phyloP scores from a whole-genome alignment of 2,797 vertebrate genomes.

The Eulemur coronatus region DNA sequence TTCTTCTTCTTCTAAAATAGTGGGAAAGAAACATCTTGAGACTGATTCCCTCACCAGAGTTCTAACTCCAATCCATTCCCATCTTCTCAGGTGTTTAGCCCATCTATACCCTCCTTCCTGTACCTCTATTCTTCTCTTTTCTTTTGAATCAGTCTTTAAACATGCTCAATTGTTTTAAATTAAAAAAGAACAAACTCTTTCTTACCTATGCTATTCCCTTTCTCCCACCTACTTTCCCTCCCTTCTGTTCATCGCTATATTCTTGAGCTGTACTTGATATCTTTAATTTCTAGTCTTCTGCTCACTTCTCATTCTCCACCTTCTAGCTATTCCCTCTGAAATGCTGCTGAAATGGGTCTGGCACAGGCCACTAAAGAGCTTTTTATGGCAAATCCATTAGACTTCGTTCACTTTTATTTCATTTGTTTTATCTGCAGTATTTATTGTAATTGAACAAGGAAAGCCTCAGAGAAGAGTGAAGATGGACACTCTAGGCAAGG shows the following conservation, averaged over 20 bases:
- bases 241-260: not conserved
- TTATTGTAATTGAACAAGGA: not conserved
- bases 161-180: not conserved
- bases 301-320: not conserved
- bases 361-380: not conserved
- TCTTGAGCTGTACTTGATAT: not conserved
- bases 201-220: not conserved
- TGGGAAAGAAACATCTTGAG: not conserved
- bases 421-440: not conserved
- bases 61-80: not conserved
- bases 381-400: not conserved
- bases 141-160: not conserved
- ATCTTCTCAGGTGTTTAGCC: not conserved
- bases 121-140: not conserved
- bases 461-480: not conserved
- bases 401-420: not conserved
- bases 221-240: not conserved
- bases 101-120: not conserved
- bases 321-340: not conserved
- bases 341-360: not conserved
- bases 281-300: not conserved
- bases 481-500: not conserved
- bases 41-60: not conserved
- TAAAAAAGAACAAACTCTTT: not conserved
- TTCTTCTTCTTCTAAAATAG: not conserved